These are phyloP conservation scores for Panonychus citri DNA, from an alignment of 1,140 invertebrate genomes.

Conservation along the genomic window DNA sequence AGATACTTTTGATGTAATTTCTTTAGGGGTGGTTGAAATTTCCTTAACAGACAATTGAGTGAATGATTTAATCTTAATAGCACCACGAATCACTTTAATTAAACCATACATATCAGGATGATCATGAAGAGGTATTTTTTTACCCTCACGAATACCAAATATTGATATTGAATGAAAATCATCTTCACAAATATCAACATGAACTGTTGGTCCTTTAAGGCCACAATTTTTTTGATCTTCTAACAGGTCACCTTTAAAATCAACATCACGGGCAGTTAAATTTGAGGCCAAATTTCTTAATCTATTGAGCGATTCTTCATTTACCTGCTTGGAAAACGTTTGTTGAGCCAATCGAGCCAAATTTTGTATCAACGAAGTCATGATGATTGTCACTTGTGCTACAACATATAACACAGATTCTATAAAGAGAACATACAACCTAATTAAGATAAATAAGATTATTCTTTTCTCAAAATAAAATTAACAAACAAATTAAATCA, in stretches of 20 bases:
- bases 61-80: constrained; percentile 39
- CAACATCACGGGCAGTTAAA: neutral
- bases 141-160: constrained; percentile 49
- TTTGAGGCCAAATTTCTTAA: neutral
- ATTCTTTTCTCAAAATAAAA: no score
- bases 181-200: constrained; percentile 29
- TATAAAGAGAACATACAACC: no score
- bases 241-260: neutral
- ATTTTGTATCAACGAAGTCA: constrained; percentile 1
- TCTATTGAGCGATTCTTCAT: neutral
- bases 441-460: no score
- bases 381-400: no score
- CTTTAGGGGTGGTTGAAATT: constrained; percentile 5
- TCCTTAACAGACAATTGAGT: constrained; percentile 11
- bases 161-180: constrained; percentile 50
- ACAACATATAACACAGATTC: no score
- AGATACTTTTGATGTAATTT: constrained; percentile 6
- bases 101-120: constrained; percentile 78
- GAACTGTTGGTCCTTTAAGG: neutral
- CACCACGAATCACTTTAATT: constrained; percentile 49
- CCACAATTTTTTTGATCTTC: neutral
- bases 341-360: neutral
- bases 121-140: constrained; percentile 58
- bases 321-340: neutral
- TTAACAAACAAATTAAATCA: no score